phyloP scores from a whole-genome alignment of 2,888 invertebrate species.

The Eupithecia tripunctaria region DNA sequence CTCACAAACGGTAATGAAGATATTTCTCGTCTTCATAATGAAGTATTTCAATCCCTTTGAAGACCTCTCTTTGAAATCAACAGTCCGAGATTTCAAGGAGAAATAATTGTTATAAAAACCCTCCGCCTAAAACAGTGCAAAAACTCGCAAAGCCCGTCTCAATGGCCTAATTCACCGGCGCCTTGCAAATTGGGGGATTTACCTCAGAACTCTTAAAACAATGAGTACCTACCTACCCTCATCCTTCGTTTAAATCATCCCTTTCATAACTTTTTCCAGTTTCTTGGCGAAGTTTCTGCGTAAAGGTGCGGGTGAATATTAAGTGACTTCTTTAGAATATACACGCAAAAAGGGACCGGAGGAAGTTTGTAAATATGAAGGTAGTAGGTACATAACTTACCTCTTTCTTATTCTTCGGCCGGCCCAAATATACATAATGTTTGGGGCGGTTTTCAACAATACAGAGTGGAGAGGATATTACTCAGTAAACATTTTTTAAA shows the following conservation, averaged over 20 bases:
- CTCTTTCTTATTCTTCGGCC: background rate
- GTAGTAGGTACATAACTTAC: background rate
- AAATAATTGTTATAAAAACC: slow-evolving; percentile 10
- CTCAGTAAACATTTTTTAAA: background rate
- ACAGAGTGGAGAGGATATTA: background rate
- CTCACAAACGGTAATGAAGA: background rate
- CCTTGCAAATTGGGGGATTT: slow-evolving; percentile 36
- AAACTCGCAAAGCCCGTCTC: slow-evolving; percentile 34
- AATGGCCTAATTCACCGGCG: slow-evolving; percentile 41
- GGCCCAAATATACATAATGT: background rate
- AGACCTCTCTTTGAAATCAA: background rate
- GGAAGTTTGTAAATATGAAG: background rate
- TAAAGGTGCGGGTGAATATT: slow-evolving; percentile 36
- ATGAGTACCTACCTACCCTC: slow-evolving; percentile 37
- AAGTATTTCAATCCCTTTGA: slow-evolving; percentile 5
- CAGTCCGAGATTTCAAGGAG: background rate
- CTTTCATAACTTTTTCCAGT: slow-evolving; percentile 48
- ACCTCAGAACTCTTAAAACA: slow-evolving; percentile 40
- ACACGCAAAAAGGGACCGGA: slow-evolving; percentile 6
- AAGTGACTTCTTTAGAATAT: slow-evolving; percentile 23
- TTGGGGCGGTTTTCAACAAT: too few relatives aligned
- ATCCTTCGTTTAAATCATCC: slow-evolving; percentile 45
- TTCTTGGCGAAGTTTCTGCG: slow-evolving; percentile 32
- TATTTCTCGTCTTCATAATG: background rate
- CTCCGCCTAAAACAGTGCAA: slow-evolving; percentile 11